These are phyloP conservation scores for Apodemia zela DNA, from an alignment of 2,888 invertebrate genomes.

Conservation along the genomic window DNA sequence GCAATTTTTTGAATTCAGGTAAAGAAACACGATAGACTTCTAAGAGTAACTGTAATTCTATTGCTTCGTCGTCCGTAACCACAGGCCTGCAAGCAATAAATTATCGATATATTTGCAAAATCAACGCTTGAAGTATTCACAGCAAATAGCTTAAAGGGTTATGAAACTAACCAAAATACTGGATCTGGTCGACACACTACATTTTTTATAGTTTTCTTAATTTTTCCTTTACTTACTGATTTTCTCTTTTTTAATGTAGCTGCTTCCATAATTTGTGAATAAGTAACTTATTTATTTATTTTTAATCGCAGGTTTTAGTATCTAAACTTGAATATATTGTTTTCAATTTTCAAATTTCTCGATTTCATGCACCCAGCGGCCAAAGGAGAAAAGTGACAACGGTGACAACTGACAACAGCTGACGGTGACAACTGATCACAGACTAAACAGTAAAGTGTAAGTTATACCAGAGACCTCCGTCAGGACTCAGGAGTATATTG, in stretches of 20 bases:
- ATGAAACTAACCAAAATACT: conserved; percentile 51
- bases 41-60: conserved; percentile 40
- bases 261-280: conserved; percentile 44
- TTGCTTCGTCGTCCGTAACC: conserved; percentile 44
- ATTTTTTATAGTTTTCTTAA: conserved; percentile 69
- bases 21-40: conserved; percentile 48
- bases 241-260: conserved; percentile 54
- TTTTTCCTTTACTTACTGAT: conserved; percentile 55
- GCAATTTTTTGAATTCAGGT: conserved; percentile 55
- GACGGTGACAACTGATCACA: too few relatives aligned
- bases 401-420: too few relatives aligned
- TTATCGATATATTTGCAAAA: background rate
- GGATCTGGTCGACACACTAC: conserved; percentile 64
- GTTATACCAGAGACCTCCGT: too few relatives aligned
- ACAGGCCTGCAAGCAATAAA: conserved; percentile 46
- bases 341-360: too few relatives aligned
- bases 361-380: too few relatives aligned
- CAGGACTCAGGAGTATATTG: too few relatives aligned
- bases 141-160: background rate
- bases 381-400: too few relatives aligned
- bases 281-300: background rate
- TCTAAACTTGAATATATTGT: too few relatives aligned
- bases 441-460: too few relatives aligned
- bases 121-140: background rate
- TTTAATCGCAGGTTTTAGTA: too few relatives aligned